Percentiles rank a stretch among this genome's conserved stretches.
Conservation (phyloP, 2,113 vertebrate genomes). For the Elgaria multicarinata region DNA sequence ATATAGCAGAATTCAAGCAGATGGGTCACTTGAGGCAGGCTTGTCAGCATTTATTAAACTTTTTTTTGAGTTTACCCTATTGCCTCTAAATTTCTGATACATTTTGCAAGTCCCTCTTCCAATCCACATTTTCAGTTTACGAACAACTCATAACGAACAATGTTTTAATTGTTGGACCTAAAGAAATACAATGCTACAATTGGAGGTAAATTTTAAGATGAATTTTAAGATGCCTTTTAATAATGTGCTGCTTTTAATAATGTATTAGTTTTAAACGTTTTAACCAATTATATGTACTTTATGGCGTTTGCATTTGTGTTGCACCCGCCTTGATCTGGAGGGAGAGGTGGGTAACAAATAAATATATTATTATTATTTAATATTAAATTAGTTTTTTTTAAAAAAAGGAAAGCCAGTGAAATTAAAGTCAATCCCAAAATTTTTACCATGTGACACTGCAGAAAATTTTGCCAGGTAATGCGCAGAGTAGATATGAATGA, state of each 20-base stretch:
- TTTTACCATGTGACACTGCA: neutral
- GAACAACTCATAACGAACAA: neutral
- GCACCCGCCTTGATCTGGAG: no score
- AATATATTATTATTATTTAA: no score
- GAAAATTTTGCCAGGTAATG: neutral
- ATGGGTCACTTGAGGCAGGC: rapidly evolving
- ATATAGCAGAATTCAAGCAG: neutral
- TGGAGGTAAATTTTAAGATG: no score
- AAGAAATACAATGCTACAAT: neutral
- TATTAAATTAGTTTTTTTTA: neutral
- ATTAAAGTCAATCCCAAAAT: neutral
- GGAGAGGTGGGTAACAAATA: no score
- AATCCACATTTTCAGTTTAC: neutral
- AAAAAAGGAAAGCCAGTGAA: neutral
- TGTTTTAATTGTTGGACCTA: neutral
- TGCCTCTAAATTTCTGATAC: neutral
- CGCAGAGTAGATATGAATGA: neutral
- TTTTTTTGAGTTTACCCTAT: neutral
- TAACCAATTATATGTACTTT: no score
- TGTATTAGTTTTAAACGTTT: no score
- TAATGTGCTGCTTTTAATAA: no score
- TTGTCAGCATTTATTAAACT: neutral
- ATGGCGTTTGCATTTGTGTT: no score
- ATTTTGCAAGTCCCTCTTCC: neutral
- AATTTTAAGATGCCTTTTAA: no score